Evolutionary conservation across 2,113 vertebrate genomes (phyloP).

Genomic region (Chaetorhynchus papuensis): DNA sequence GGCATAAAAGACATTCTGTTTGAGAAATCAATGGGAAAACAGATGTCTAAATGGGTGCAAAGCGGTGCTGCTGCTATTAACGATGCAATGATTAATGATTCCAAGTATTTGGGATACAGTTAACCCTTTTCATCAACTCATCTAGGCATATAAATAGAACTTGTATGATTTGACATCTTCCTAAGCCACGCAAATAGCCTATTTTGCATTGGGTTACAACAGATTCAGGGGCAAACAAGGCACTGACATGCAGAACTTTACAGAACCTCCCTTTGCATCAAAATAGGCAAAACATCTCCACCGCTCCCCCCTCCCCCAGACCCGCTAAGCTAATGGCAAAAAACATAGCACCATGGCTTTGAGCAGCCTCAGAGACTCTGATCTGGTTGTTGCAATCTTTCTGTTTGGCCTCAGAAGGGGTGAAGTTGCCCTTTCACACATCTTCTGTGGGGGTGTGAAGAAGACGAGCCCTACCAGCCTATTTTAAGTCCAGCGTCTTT

Average conservation of each 20-base stretch:
- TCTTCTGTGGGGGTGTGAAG: background rate
- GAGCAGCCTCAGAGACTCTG: background rate
- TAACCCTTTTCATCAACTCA: background rate
- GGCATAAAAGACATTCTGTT: background rate
- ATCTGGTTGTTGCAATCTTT: background rate
- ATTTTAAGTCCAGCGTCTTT: background rate
- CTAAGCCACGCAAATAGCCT: background rate
- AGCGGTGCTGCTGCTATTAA: background rate
- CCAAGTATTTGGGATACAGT: background rate
- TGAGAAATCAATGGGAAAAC: background rate
- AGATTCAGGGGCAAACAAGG: background rate
- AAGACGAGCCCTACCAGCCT: background rate
- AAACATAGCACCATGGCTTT: background rate
- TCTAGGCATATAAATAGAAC: background rate
- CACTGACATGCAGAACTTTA: background rate
- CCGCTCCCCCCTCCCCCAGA: no score
- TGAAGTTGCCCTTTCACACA: background rate
- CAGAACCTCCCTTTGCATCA: background rate
- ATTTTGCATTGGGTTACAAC: background rate
- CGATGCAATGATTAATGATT: background rate
- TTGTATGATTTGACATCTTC: background rate
- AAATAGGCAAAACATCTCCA: background rate
- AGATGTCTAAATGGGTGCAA: background rate
- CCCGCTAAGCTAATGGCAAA: background rate
- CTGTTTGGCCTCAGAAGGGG: constrained; percentile 16